Evolutionary conservation across 2,113 vertebrate species (phyloP), one percentile per base, ranked within the genome.

Genomic region (Etheostoma spectabile): DNA sequence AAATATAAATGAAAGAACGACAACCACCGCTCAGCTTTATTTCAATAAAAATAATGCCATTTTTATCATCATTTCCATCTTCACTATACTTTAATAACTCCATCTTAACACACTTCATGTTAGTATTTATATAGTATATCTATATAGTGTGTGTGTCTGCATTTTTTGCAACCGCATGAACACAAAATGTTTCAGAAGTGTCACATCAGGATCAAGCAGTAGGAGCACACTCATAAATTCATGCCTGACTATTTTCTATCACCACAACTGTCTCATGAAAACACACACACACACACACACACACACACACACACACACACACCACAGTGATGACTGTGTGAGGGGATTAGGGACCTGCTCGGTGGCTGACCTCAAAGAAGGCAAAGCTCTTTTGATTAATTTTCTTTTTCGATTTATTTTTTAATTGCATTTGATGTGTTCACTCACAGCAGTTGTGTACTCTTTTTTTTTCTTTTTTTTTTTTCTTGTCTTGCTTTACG

Each of bases 81-180:
- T 69, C 83, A 76, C 55, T 83, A 67, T 64, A 52, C 69, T 73
- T 88, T 87, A 88, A 84, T 84, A 84, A 61, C 49, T 59, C 45
- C 88, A 92, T 87, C 73, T 73, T 87, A 90, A 91, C 89, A 64
- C 63, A 45, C 65, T 38, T 48, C 62, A 52, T 77, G 76, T 78
- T 72, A 12, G 66, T 65, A 55, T 45, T 30, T 30, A 30, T 30
- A 30, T 30, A 30, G 30, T 30, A 4, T 30, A 30, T 30, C 2
- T 30, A 30, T 30, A 30, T 4, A 30, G 8, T 46, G 33, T 65
- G 19, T 63, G 1, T 83, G 72, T 80, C 53, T 55, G 61, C 64
- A 78, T 87, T 56, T 56, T 59, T 18, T 73, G 51, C 67, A 62
- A 38, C 49, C 69, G 74, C 85, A 87, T 87, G 73, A 73, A 65